Evolutionary conservation across 2,888 invertebrate genomes (phyloP).

Genomic region (Aspidapion aeneum): DNA sequence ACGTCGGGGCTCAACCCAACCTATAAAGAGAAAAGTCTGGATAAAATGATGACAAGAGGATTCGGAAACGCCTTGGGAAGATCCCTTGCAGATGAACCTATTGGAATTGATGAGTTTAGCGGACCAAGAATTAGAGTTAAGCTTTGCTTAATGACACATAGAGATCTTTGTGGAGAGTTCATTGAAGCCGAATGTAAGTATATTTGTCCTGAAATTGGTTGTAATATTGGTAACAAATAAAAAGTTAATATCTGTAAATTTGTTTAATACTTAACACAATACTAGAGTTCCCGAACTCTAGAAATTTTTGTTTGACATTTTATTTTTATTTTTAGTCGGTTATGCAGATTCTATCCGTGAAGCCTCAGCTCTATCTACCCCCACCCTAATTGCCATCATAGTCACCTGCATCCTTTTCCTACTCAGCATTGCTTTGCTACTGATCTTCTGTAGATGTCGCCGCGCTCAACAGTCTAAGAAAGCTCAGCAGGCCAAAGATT

Average conservation of each 20-base stretch:
- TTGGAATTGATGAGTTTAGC: conserved; percentile 60
- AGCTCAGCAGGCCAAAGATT: conserved; percentile 78
- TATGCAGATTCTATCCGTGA: conserved; percentile 72
- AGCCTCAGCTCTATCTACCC: conserved; percentile 71
- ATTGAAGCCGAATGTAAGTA: conserved; percentile 80
- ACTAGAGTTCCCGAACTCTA: too few species aligned
- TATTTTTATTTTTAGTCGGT: conserved; percentile 59
- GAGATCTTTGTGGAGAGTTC: conserved; percentile 81
- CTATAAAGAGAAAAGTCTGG: conserved; percentile 66
- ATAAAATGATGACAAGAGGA: conserved; percentile 54
- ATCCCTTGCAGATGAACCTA: conserved; percentile 54
- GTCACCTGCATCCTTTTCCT: conserved; percentile 79
- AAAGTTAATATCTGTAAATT: too few species aligned
- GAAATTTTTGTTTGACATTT: neutral
- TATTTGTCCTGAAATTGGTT: neutral
- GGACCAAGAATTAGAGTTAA: conserved; percentile 69
- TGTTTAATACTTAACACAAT: too few species aligned
- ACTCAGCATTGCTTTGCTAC: conserved; percentile 68
- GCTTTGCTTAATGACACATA: conserved; percentile 76
- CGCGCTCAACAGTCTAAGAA: conserved; percentile 73
- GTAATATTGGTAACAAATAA: too few species aligned
- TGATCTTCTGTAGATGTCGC: conserved; percentile 84
- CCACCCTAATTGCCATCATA: conserved; percentile 73
- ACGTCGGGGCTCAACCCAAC: conserved; percentile 68
- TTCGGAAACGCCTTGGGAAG: conserved; percentile 48